A percentile compares a stretch with the other conserved stretches of the same genome.
Evolutionary conservation across 2,888 invertebrate species (phyloP).

Genomic region (Cataglyphis rosenhaueri): DNA sequence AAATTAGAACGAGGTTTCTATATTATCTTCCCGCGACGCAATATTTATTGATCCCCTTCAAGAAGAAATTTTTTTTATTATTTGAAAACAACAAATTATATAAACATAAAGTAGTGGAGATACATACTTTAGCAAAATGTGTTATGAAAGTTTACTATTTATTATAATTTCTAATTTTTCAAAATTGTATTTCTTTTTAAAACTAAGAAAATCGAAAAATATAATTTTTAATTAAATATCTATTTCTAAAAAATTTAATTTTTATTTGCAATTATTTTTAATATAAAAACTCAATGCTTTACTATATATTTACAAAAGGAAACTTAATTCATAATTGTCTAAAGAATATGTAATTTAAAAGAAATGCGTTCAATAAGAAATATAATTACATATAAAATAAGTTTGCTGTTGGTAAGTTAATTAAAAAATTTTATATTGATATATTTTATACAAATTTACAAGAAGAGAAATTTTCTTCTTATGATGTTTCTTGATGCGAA

Average conservation of each 20-base stretch:
- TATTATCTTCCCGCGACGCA: neutral
- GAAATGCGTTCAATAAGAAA: neutral
- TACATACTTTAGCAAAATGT: no score
- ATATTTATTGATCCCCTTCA: neutral
- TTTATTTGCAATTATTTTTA: neutral
- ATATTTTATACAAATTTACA: conserved; percentile 13
- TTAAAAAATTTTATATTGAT: neutral
- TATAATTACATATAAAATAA: neutral
- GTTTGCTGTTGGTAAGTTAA: neutral
- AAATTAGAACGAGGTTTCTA: conserved; percentile 4
- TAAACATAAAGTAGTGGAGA: neutral
- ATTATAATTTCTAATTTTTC: neutral
- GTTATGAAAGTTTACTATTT: no score
- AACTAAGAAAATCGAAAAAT: neutral
- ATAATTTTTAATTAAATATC: no score
- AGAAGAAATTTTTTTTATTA: neutral
- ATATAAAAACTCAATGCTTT: neutral
- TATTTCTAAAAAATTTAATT: neutral
- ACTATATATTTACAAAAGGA: neutral
- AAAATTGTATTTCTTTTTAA: neutral
- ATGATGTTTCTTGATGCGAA: neutral
- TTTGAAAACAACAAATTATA: neutral
- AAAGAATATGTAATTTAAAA: neutral
- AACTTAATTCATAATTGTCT: neutral
- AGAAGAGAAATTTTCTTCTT: neutral